Percentiles rank a stretch among this genome's conserved stretches.
Evolutionary conservation across 1,140 invertebrate species (phyloP).

Genomic region (Eriocheir sinensis): DNA sequence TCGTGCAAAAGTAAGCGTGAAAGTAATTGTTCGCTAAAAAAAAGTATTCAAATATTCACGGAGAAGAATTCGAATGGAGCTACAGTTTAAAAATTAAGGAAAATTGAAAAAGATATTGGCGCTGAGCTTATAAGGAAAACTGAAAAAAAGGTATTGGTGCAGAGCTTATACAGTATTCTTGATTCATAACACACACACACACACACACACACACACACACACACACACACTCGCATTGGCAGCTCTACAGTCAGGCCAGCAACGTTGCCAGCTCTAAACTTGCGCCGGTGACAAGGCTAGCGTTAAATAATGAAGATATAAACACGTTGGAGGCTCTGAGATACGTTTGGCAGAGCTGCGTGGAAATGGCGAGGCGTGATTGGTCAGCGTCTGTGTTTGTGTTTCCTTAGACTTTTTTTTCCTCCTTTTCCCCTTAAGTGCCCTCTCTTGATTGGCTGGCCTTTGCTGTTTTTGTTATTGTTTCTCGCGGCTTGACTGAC

Average conservation of each 20-base stretch:
- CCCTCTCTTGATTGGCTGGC: background rate
- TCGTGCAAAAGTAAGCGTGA: no score
- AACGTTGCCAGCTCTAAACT: background rate
- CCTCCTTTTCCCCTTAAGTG: background rate
- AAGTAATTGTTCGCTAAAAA: no score
- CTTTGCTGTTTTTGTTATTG: background rate
- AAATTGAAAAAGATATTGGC: no score
- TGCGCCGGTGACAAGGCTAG: background rate
- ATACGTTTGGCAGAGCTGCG: background rate
- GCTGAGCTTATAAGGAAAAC: no score
- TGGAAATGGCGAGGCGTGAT: background rate
- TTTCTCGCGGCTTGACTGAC: no score
- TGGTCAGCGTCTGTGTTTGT: background rate
- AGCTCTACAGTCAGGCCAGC: background rate
- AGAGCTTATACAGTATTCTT: no score
- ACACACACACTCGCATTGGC: background rate
- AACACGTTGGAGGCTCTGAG: background rate
- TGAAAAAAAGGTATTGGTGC: no score
- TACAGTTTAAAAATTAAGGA: no score
- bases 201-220: background rate
- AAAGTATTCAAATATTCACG: no score
- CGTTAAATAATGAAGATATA: background rate
- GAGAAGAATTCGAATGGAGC: no score
- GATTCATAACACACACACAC: background rate
- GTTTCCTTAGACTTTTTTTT: background rate